Percentiles rank a stretch among this genome's conserved stretches.
These are phyloP conservation scores for Eupithecia inturbata DNA, from an alignment of 2,888 invertebrate species.

Conservation along the genomic window DNA sequence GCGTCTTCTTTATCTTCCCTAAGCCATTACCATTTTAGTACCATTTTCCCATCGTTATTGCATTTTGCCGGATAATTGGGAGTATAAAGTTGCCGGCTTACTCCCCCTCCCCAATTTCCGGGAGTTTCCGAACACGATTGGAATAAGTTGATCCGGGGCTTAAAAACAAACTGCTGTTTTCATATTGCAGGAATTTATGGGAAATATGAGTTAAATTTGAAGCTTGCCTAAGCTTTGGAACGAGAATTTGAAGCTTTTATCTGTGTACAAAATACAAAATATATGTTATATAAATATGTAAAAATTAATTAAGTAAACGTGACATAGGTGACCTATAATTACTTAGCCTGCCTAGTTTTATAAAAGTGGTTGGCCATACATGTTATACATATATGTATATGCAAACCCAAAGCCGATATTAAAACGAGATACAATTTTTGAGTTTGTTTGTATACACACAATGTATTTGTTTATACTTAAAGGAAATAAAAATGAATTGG, in stretches of 20 bases:
- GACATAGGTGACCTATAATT: neutral
- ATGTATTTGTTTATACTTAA: no score
- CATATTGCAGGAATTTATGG: conserved; percentile 5
- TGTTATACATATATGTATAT: no score
- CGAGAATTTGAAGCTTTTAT: neutral
- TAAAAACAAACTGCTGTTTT: conserved; percentile 10
- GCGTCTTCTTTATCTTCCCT: neutral
- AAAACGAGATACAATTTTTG: no score
- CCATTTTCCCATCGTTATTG: conserved; percentile 39
- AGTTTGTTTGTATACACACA: no score
- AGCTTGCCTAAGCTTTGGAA: neutral
- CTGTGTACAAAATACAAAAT: no score
- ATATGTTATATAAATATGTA: no score
- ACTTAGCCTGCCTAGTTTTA: neutral
- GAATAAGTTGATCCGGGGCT: conserved; percentile 11
- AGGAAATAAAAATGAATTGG: no score
- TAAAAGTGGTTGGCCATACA: neutral
- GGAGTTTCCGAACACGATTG: neutral
- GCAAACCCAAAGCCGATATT: no score
- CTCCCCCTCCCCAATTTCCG: conserved; percentile 1
- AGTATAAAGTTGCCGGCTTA: conserved; percentile 13
- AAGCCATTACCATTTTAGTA: conserved; percentile 30
- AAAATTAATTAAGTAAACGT: neutral
- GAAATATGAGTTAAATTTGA: neutral
- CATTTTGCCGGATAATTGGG: conserved; percentile 34